phyloP scores from a whole-genome alignment of 2,888 invertebrate species.

The Hymenopus coronatus region DNA sequence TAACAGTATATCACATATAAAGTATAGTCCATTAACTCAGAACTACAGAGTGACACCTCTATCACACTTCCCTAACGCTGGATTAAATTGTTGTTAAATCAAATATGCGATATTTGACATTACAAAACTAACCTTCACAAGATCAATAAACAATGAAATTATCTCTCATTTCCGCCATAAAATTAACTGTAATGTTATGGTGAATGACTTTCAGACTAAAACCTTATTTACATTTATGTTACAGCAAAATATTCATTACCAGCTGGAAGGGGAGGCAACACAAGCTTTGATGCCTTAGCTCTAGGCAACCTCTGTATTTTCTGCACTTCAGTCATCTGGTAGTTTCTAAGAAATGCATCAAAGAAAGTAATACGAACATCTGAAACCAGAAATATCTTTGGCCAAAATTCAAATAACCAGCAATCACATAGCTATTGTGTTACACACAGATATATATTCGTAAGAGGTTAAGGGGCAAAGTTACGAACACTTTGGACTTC shows the following conservation, averaged over 20 bases:
- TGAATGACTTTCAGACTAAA: not conserved
- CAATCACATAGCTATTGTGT: not conserved
- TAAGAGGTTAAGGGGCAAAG: not conserved
- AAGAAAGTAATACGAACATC: not conserved
- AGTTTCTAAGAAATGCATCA: not conserved
- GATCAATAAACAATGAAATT: too few species aligned
- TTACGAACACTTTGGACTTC: not conserved
- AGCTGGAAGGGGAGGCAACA: slow-evolving; percentile 2
- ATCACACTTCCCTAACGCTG: too few species aligned
- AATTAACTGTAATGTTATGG: too few species aligned
- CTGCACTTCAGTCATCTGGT: slow-evolving; percentile 26
- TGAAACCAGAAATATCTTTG: not conserved
- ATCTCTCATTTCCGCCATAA: too few species aligned
- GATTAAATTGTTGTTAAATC: too few species aligned
- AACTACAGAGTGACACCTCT: too few species aligned
- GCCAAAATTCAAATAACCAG: not conserved
- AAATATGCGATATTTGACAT: too few species aligned
- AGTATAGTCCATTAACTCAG: too few species aligned
- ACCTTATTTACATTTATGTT: not conserved
- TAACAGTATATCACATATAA: too few species aligned
- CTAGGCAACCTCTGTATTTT: not conserved
- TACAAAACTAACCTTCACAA: too few species aligned
- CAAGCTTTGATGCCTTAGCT: not conserved
- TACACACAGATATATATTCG: not conserved
- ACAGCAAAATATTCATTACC: not conserved